Base-by-base conservation (phyloP, 2,888 invertebrate genomes). In the Scotopteryx bipunctaria region DNA sequence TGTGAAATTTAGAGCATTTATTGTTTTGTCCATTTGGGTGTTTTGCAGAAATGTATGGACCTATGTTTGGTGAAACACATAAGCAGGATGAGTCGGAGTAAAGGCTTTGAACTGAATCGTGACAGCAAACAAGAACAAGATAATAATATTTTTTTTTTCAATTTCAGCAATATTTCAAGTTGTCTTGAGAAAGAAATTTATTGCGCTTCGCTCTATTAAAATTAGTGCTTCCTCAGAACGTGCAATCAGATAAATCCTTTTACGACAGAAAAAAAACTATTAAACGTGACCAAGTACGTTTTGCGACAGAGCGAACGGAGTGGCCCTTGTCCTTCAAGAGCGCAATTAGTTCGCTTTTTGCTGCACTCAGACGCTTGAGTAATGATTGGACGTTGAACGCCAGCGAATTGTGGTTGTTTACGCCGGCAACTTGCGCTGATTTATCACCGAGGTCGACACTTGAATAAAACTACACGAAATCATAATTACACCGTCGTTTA, bases 281-380 rank as follows among this genome's bases (percentile, higher is more conserved):
- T 79, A 79, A 83, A 88, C 84, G 88, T 87, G 86, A 83, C 83
- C 83, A 86, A 89, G 86, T 86, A 85, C 74, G 75, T 81, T 82
- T 54, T 78, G 79, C 76, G 79, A 84, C 81, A 79, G 82, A 77
- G 71, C 65, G 69, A 69, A 63, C 65, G 65, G 76, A 84, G 81
- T 81, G 81, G 78, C 80, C 81, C 85, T 84, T 83, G 86, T 86
- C 85, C 83, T 85, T 87, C 81, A 81, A 85, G 83, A 79, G 77
- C 75, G 85, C 86, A 87, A 88, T 89, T 89, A 89, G 89, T 81
- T 67, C 73, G 75, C 78, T 88, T 88, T 89, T 88, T 88, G 85
- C 79, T 81, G 82, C 81, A 83, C 77, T 82, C 70, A 68, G 78
- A 76, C 86, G 77, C 83, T 82, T 86, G 82, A 87, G 81, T 87